These are phyloP conservation scores for Pomacea canaliculata DNA, from an alignment of 2,888 invertebrate species.

Conservation along the genomic window DNA sequence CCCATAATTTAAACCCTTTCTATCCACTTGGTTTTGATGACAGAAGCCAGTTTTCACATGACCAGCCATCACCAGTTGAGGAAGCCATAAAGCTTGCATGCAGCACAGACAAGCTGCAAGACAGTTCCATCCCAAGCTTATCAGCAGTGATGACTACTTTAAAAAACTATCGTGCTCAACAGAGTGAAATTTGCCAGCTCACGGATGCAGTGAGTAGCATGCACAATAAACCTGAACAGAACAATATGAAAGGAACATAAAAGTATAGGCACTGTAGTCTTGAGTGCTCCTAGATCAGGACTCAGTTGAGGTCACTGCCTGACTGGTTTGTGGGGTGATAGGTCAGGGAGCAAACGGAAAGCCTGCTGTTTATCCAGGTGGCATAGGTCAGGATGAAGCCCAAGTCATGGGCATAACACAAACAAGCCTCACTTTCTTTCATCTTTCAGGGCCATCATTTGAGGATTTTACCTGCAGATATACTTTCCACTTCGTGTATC, in stretches of 20 bases:
- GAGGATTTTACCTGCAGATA: too few species aligned
- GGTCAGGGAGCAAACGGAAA: too few species aligned
- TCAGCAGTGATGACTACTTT: conserved; percentile 47
- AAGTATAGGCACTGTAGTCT: not conserved
- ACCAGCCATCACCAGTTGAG: conserved; percentile 46
- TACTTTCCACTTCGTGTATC: too few species aligned
- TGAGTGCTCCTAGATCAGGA: too few species aligned
- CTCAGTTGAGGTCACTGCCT: too few species aligned
- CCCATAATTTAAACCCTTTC: too few species aligned
- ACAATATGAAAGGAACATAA: not conserved
- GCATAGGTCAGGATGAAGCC: not conserved
- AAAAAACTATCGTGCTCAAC: conserved; percentile 48
- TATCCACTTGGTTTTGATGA: not conserved
- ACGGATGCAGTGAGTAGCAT: conserved; percentile 43
- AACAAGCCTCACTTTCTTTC: too few species aligned
- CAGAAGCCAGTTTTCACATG: conserved; percentile 58
- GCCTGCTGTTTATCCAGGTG: not conserved
- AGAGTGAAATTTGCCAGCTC: conserved; percentile 54
- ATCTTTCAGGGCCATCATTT: too few species aligned
- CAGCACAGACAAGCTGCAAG: conserved; percentile 42
- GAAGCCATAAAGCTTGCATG: conserved; percentile 49
- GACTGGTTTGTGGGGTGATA: too few species aligned
- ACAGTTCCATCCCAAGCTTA: conserved; percentile 47
- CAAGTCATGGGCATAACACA: too few species aligned
- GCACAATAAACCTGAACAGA: not conserved